Evolutionary conservation across 2,888 invertebrate species (phyloP), one percentile per base, ranked within the genome.

Genomic region (Neoaliturus tenellus): DNA sequence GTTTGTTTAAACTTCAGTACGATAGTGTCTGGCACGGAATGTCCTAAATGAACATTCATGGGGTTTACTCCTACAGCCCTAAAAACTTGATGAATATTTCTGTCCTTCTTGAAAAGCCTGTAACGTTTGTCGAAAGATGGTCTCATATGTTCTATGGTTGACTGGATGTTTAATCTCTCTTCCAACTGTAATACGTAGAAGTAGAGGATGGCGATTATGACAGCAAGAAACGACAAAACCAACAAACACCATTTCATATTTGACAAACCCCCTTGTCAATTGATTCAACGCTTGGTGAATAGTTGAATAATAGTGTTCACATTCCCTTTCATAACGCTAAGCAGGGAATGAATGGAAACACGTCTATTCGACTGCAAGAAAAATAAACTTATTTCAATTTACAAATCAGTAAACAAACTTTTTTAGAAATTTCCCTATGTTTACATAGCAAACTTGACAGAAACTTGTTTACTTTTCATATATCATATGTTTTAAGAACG

Each of bases 211-310:
- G 62, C 28, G 31, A 31, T 28, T 17, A 31, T 4, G 0, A 31
- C 62, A 62, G 62, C 62, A 8, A 62, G 31, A 20, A 62, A 14
- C 5, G 62, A 62, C 17, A 62, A 62, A 1, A 62, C 5, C 31
- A 3, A 62, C 17, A 62, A 25, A 17, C 62, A 62, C 14, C 62
- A 62, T 62, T 62, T 62, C 62, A 62, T 62, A 51, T 23, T 51
- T 23, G 23, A 23, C 12, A 12, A 6, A 44, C 2, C n/a, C n/a
- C n/a, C n/a, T n/a, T n/a, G n/a, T n/a, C n/a, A n/a, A n/a, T n/a
- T n/a, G n/a, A n/a, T 8, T 39, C 8, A 44, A 51, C 51, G 8
- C 23, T 23, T 23, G 39, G 39, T 23, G 51, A 51, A 10, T 23
- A 51, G 20, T 23, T 6, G 10, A 3, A 23, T 23, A 51, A 23